Conservation (phyloP, 2,113 vertebrate species). For the Myrmophylax atrothorax region DNA sequence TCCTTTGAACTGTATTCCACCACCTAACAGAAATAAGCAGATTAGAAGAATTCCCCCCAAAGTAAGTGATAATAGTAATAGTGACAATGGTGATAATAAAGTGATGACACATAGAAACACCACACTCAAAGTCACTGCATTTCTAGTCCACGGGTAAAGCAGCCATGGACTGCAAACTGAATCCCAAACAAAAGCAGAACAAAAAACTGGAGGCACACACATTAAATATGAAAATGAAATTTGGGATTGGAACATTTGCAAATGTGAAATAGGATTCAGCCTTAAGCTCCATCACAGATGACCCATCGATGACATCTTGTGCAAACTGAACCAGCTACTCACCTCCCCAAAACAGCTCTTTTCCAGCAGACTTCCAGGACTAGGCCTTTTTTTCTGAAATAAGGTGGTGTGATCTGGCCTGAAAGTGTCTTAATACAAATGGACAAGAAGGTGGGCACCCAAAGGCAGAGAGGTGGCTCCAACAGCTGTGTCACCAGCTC, state of each 20-base stretch:
- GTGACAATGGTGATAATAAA: not conserved
- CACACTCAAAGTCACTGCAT: not conserved
- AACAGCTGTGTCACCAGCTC: not conserved
- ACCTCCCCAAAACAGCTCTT: conserved; percentile 77
- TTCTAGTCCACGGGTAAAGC: not conserved
- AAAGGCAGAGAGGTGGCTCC: not conserved
- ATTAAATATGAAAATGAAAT: not conserved
- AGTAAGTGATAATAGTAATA: not conserved
- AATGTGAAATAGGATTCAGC: not conserved
- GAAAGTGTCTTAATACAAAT: not conserved
- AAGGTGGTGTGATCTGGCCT: not conserved
- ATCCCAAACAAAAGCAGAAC: not conserved
- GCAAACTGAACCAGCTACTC: not conserved
- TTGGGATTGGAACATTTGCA: not conserved
- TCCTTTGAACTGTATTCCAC: not conserved
- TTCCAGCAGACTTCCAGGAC: conserved; percentile 76
- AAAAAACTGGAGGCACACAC: not conserved
- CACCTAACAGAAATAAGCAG: not conserved
- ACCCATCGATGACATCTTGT: not conserved
- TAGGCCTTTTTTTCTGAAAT: conserved; percentile 55
- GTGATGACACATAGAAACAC: not conserved
- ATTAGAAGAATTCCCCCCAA: not conserved
- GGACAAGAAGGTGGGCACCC: not conserved
- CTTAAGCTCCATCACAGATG: not conserved
- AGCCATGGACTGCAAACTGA: not conserved